Evolutionary conservation across 2,888 invertebrate genomes (phyloP), one percentile per base, ranked within the genome.

Genomic region (Coleophora flavipennella): DNA sequence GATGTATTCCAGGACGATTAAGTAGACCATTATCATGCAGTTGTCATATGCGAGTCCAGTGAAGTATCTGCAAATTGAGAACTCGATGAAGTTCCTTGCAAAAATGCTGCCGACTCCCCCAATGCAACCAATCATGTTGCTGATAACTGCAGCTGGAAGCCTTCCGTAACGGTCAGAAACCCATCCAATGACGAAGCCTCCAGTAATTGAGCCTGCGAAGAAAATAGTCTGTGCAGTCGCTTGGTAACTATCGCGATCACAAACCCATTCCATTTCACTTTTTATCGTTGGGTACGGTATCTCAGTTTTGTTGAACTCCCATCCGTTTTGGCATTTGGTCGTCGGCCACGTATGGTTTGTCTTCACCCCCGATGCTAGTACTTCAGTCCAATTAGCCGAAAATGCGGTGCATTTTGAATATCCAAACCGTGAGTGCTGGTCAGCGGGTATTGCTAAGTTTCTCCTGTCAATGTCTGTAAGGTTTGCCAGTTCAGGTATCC

Each of bases 211-310:
- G 4, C 74, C 75, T 14, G 71, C 27, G 34, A 72, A 74, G 41
- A 72, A 73, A 35, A 74, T 52, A 2, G 72, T 55, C 51, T 75
- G 75, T 4, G 75, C 73, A 14, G 65, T 57, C 0, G 75, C 73
- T 55, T 73, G 74, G 40, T 73, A 70, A 42, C 69, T 72, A 29
- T 60, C 58, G 41, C 57, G 73, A 9, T 67, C 65, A 34, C 74
- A 75, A 2, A 75, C 73, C 74, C 75, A 75, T 44, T 57, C 70
- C 33, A 65, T 40, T 13, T 74, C 72, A 39, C 69, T 75, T 7
- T 70, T 60, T 47, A 73, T 67, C 0, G 74, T 75, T 9, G 67
- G 58, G 41, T 75, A 75, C 2, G 75, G 74, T 48, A 75, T 72
- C 39, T 74, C 73, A 20, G 61, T 60, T 50, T 53, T 59, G 40